A percentile compares a stretch with the other conserved stretches of the same genome.
These are phyloP conservation scores for Lepeophtheirus nordmannii DNA, from an alignment of 2,888 invertebrate genomes.

Conservation along the genomic window DNA sequence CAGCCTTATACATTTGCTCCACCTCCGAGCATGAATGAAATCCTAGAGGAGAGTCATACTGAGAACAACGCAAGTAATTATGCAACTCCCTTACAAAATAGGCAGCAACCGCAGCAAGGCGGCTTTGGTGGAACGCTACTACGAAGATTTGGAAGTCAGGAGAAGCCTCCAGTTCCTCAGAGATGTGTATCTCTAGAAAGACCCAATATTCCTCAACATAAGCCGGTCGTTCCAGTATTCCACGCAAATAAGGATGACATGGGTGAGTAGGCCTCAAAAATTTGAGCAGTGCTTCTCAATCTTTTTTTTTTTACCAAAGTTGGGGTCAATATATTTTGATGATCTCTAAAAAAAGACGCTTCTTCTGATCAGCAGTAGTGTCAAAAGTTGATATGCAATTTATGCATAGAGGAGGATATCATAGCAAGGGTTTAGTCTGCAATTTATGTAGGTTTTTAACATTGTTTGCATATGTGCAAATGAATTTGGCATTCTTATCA, in stretches of 20 bases:
- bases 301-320: too few relatives aligned
- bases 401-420: too few relatives aligned
- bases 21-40: constrained; percentile 39
- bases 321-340: too few relatives aligned
- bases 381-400: too few relatives aligned
- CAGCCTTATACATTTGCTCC: constrained; percentile 76
- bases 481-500: too few relatives aligned
- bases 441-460: too few relatives aligned
- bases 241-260: constrained; percentile 11
- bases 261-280: not conserved
- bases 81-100: constrained; percentile 36
- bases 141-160: not conserved
- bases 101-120: constrained; percentile 26
- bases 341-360: too few relatives aligned
- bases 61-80: constrained; percentile 20
- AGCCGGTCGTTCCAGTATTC: constrained; percentile 10
- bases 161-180: constrained; percentile 20
- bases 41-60: constrained; percentile 9
- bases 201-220: constrained; percentile 2
- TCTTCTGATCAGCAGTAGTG: too few relatives aligned
- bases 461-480: too few relatives aligned
- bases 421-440: too few relatives aligned
- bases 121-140: constrained; percentile 28
- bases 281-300: too few relatives aligned
- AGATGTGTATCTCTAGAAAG: constrained; percentile 17